Evolutionary conservation across 2,888 invertebrate genomes (phyloP).

Genomic region (Aporophyla lueneburgensis): DNA sequence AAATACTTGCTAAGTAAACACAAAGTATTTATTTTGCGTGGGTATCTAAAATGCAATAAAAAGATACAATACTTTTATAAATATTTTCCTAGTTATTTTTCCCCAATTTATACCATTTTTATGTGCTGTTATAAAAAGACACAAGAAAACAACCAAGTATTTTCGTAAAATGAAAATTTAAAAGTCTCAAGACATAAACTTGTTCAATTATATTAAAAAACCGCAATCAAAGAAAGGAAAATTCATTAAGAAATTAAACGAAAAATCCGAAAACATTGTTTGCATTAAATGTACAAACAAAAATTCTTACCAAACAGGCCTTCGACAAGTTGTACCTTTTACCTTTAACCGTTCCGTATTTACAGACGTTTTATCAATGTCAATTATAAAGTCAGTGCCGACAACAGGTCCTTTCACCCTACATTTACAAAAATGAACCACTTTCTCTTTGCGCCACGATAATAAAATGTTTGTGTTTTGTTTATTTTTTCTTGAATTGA

Average conservation of each 20-base stretch:
- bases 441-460: conserved; percentile 73
- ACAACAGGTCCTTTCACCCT: conserved; percentile 71
- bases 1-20: conserved; percentile 2
- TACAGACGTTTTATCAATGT: conserved; percentile 77
- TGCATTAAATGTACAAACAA: conserved; percentile 44
- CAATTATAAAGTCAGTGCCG: conserved; percentile 80
- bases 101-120: conserved; percentile 16
- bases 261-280: conserved; percentile 43
- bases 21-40: conserved; percentile 13
- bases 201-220: not conserved
- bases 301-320: conserved; percentile 61
- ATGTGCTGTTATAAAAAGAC: not conserved
- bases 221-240: conserved; percentile 18
- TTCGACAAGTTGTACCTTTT: conserved; percentile 65
- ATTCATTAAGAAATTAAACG: not conserved
- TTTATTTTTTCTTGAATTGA: conserved; percentile 21
- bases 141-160: not conserved
- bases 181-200: too few relatives aligned
- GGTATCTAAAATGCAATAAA: conserved; percentile 27
- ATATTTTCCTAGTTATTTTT: conserved; percentile 30
- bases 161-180: not conserved
- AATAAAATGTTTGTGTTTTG: conserved; percentile 45
- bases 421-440: conserved; percentile 66
- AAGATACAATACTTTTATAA: conserved; percentile 5
- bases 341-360: conserved; percentile 69